Evolutionary conservation across 1,140 invertebrate genomes (phyloP).

Genomic region (Campoletis sonorensis): DNA sequence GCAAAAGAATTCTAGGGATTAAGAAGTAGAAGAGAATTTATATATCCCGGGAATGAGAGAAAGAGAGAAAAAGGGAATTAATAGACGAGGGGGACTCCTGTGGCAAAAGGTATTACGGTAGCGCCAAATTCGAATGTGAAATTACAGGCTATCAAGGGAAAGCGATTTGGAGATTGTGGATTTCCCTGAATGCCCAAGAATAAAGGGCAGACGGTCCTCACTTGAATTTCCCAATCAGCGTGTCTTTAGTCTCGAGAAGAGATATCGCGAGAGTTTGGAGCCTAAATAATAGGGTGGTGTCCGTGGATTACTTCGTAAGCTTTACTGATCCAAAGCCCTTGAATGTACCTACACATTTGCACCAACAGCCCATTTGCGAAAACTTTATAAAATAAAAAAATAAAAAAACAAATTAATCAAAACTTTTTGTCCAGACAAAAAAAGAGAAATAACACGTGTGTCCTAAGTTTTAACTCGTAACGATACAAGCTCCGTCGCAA

Average conservation of each 20-base stretch:
- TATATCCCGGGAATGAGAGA: background rate
- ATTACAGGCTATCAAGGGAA: constrained; percentile 29
- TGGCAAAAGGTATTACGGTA: constrained; percentile 12
- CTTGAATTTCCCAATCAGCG: constrained; percentile 40
- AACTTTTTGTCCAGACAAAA: too few relatives aligned
- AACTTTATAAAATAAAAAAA: background rate
- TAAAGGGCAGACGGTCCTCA: background rate
- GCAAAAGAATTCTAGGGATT: constrained; percentile 34
- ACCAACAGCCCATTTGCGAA: background rate
- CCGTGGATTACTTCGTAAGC: background rate
- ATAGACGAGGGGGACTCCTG: background rate
- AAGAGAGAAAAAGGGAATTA: constrained; percentile 27
- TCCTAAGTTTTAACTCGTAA: too few relatives aligned
- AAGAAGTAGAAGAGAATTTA: constrained; percentile 44
- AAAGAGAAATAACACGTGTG: too few relatives aligned
- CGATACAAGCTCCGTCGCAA: too few relatives aligned
- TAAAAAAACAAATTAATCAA: too few relatives aligned
- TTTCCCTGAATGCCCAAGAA: constrained; percentile 11
- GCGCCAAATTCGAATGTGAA: constrained; percentile 34
- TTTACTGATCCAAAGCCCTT: background rate
- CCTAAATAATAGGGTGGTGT: constrained; percentile 3
- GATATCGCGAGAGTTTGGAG: constrained; percentile 9
- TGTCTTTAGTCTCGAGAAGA: constrained; percentile 27
- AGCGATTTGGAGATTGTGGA: constrained; percentile 14
- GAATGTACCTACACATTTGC: background rate